phyloP scores from a whole-genome alignment of 2,888 invertebrate genomes.

The Synanthedon vespiformis region DNA sequence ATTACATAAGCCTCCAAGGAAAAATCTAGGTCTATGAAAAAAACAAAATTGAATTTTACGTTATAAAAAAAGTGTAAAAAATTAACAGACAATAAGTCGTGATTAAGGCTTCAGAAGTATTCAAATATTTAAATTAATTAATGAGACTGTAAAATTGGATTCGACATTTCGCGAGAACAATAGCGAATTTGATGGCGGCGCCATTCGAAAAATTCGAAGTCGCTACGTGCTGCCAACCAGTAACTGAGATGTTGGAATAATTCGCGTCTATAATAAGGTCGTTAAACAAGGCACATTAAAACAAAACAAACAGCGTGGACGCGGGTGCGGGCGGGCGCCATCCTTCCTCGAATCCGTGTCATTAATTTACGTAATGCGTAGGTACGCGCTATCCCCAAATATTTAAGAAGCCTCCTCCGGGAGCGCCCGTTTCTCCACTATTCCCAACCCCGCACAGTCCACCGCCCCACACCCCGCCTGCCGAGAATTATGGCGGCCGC shows the following conservation, averaged over 20 bases:
- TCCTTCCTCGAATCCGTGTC: slow-evolving; percentile 72
- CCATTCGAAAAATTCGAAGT: slow-evolving; percentile 5
- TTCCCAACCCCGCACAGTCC: slow-evolving; percentile 34
- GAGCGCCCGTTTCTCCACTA: slow-evolving; percentile 67
- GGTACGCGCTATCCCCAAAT: slow-evolving; percentile 72
- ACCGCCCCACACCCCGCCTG: slow-evolving; percentile 51
- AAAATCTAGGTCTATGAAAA: too few relatives aligned
- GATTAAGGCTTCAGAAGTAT: too few relatives aligned
- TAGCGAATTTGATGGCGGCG: slow-evolving; percentile 51
- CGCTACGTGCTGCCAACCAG: too few relatives aligned
- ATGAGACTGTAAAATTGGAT: slow-evolving; percentile 41
- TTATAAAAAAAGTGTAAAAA: too few relatives aligned
- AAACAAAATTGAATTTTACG: too few relatives aligned
- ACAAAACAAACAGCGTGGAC: slow-evolving; percentile 62
- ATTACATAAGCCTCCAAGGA: too few relatives aligned
- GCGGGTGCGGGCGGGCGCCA: slow-evolving; percentile 45
- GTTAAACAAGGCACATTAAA: slow-evolving; percentile 68
- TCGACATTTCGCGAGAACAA: slow-evolving; percentile 55
- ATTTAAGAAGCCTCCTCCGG: slow-evolving; percentile 71
- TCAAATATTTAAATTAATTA: slow-evolving; percentile 28
- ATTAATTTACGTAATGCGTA: slow-evolving; percentile 72
- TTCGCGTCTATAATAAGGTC: slow-evolving; percentile 63
- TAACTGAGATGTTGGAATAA: slow-evolving; percentile 26
- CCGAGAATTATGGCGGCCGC: slow-evolving; percentile 74
- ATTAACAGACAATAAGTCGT: too few relatives aligned